Conservation (phyloP, 1,140 invertebrate genomes). For the Drosophila leontia region DNA sequence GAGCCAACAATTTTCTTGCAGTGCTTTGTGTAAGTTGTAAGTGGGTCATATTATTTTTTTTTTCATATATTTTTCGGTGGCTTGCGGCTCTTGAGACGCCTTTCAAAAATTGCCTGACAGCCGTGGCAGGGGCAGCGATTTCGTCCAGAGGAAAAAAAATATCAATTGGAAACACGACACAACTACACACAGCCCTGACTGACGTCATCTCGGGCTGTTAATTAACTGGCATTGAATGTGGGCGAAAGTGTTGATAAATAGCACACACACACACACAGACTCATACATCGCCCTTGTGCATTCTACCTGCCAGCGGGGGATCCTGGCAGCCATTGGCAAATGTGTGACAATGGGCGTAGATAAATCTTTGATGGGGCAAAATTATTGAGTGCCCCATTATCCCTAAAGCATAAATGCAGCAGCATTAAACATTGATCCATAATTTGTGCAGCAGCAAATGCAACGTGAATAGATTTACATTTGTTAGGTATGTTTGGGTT, state of each 20-base stretch:
- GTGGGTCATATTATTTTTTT: constrained; percentile 67
- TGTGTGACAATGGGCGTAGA: constrained; percentile 44
- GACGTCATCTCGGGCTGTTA: constrained; percentile 61
- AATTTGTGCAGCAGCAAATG: not conserved
- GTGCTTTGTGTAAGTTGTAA: constrained; percentile 36
- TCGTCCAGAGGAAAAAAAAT: constrained; percentile 4
- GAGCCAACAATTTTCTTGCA: not conserved
- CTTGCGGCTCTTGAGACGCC: constrained; percentile 47
- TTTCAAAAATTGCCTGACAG: constrained; percentile 56
- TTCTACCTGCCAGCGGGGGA: constrained; percentile 61
- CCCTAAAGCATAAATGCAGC: not conserved
- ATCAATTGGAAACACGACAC: constrained; percentile 47
- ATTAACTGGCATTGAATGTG: constrained; percentile 57
- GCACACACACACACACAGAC: constrained; percentile 7
- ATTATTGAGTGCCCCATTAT: not conserved
- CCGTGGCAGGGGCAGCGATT: constrained; percentile 15
- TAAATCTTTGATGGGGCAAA: constrained; percentile 18
- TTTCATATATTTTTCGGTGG: constrained; percentile 51
- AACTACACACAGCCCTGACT: constrained; percentile 17
- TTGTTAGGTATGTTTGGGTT: not conserved
- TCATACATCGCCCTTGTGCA: not conserved
- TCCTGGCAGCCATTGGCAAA: constrained; percentile 39
- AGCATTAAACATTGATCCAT: not conserved
- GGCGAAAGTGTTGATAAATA: constrained; percentile 54
- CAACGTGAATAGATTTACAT: not conserved